Evolutionary conservation across 2,888 invertebrate species (phyloP), one percentile per base, ranked within the genome.

Genomic region (Tromatobia lineatoria): DNA sequence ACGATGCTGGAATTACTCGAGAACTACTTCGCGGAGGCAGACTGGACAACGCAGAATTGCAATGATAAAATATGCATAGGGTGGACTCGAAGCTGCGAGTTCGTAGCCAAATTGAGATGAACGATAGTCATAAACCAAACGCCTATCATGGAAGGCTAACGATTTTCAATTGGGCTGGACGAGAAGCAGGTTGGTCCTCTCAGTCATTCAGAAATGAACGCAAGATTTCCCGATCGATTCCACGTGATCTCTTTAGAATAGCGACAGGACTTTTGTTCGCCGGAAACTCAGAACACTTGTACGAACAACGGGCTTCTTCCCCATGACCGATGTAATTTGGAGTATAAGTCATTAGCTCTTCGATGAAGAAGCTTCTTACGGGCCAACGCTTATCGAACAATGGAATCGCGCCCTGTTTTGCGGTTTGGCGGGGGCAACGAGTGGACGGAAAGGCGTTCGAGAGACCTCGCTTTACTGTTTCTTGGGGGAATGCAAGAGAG

Each of bases 391-490:
- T 91, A 90, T 89, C 91, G 89, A 92, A 93, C 93, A 93, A 93
- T 93, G 91, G 92, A 92, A 91, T 90, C 90, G 91, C 88, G 91
- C 91, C 91, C 87, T 91, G 91, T 91, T 91, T 90, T 89, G 92
- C 87, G 88, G 88, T 87, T 88, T 74, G 73, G 67, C 67, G 77
- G 67, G 87, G 88, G 83, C 89, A 83, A 88, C 67, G 67, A 57
- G n/a, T 38, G 59, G 61, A 57, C 67, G 45, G 70, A 47, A 74
- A 61, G 38, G 57, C n/a, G 73, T 80, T 69, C 76, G 83, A 81
- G 83, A 70, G 74, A 69, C 45, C 59, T 25, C 7, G 50, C 18
- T 50, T 29, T 29, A 10, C 25, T 18, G 52, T 34, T 50, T 69
- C 69, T 45, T 3, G 34, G 66, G 54, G 42, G 23, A 66, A 61